Evolutionary conservation across 1,140 invertebrate genomes (phyloP).

Genomic region (Semibalanus balanoides): DNA sequence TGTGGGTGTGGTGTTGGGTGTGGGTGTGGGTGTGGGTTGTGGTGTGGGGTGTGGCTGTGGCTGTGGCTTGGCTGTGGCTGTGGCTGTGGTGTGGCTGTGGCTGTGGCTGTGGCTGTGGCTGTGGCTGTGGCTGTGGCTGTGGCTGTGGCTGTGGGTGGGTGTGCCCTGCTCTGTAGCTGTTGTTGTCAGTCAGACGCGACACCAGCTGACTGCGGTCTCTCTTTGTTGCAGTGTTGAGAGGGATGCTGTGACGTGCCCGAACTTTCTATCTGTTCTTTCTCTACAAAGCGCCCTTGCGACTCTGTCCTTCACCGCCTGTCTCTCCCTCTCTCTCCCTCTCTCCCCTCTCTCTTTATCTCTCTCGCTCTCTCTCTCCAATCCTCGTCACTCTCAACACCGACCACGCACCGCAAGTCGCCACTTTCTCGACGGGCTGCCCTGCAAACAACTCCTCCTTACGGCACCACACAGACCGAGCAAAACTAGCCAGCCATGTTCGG

Average conservation of each 20-base stretch:
- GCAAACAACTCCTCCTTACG: neutral
- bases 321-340: slow-evolving; percentile 8
- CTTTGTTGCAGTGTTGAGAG: slow-evolving; percentile 3
- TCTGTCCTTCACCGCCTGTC: slow-evolving; percentile 3
- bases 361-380: slow-evolving; percentile 1
- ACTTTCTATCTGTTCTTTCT: slow-evolving; percentile 8
- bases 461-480: slow-evolving; percentile 5
- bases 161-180: too few species aligned
- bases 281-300: slow-evolving; percentile 5
- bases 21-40: too few species aligned
- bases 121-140: too few species aligned
- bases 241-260: neutral
- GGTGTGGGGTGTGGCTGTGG: too few species aligned
- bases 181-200: too few species aligned
- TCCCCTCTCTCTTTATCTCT: slow-evolving; percentile 10
- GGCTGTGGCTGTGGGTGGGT: too few species aligned
- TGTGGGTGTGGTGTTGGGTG: too few species aligned
- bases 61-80: too few species aligned
- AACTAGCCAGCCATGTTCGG: slow-evolving; percentile 18
- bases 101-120: too few species aligned
- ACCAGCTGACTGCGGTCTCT: too few species aligned
- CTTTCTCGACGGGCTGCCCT: slow-evolving; percentile 6
- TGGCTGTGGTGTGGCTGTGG: too few species aligned
- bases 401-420: slow-evolving; percentile 7
- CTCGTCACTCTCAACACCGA: neutral